Percentiles rank a stretch among this genome's conserved stretches.
These are phyloP conservation scores for Phaetusa simplex DNA, from an alignment of 2,113 vertebrate species.

Conservation along the genomic window DNA sequence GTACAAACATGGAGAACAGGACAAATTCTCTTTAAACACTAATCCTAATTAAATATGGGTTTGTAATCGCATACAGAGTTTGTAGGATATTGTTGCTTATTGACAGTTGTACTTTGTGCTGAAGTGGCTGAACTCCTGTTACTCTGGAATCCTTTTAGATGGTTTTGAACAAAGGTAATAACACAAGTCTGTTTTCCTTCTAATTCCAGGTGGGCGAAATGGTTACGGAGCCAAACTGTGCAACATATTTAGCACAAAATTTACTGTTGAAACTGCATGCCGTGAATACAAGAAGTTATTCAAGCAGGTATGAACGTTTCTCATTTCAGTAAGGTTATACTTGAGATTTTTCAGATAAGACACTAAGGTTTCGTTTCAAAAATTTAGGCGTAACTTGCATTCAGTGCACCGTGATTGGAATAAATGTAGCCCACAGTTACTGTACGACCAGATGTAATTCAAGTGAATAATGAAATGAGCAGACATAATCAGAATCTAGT, in stretches of 20 bases:
- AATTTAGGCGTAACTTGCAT: not conserved
- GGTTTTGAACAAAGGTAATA: not conserved
- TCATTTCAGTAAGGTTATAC: not conserved
- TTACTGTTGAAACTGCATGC: slow-evolving; percentile 96
- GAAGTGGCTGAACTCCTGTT: not conserved
- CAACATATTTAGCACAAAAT: slow-evolving; percentile 97
- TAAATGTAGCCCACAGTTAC: not conserved
- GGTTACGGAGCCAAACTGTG: slow-evolving; percentile 98
- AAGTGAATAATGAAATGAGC: not conserved
- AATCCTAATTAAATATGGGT: not conserved
- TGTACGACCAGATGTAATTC: not conserved
- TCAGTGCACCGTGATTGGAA: not conserved
- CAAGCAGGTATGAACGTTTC: slow-evolving; percentile 83
- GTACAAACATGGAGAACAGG: not conserved
- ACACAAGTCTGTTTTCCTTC: not conserved
- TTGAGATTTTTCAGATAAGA: not conserved
- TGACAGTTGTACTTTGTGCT: not conserved
- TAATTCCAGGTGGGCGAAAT: slow-evolving; percentile 89
- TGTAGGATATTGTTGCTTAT: not conserved
- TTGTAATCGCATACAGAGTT: not conserved
- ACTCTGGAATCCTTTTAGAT: not conserved
- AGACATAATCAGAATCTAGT: not conserved
- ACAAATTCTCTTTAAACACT: not conserved
- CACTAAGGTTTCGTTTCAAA: not conserved
- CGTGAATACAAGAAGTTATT: slow-evolving; percentile 88